Base-by-base conservation (phyloP, 2,113 vertebrate species). In the Blennius ocellaris region DNA sequence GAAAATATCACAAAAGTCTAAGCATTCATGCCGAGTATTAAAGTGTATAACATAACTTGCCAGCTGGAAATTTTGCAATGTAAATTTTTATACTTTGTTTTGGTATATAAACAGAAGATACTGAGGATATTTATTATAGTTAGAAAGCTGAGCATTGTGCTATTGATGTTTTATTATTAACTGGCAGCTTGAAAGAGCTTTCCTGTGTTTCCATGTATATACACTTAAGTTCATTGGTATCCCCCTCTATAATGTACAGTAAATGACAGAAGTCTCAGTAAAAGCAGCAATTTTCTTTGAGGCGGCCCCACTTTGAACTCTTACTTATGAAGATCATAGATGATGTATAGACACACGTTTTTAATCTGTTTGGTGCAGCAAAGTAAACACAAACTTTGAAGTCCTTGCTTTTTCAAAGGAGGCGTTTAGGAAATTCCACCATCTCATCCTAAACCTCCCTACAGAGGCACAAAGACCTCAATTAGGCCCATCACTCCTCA, bases 341-440 rank as follows among this genome's bases (percentile, higher is more conserved):
- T 71, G 73, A 87, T 68, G 82, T 73, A 85, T 78, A 82, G 84
- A 82, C 84, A 64, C 64, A 62, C 75, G 49, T 90, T 30, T 83
- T 80, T 76, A 78, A 84, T 89, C 81, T 84, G 84, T 86, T 81
- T 84, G 81, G 79, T 89, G 89, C 84, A 84, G 87, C 73, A 67
- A 85, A 83, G 87, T 80, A 86, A 91, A 91, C 86, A 88, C 89
- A 90, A 93, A 92, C 87, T 91, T 92, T 87, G 92, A 92, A 92
- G 90, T 82, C 78, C 52, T 73, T 48, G 63, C 76, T 63, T 74
- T 92, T 94, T 90, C 89, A 92, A 93, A 93, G 90, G 87, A 89
- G 77, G 78, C 82, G 89, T 91, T 93, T 93, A 89, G 90, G 93
- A 93, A 93, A 93, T 93, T 93, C 92, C 92, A 92, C 85, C 84